Conservation (phyloP, 2,113 vertebrate species). For the Microcebus jonahi region DNA sequence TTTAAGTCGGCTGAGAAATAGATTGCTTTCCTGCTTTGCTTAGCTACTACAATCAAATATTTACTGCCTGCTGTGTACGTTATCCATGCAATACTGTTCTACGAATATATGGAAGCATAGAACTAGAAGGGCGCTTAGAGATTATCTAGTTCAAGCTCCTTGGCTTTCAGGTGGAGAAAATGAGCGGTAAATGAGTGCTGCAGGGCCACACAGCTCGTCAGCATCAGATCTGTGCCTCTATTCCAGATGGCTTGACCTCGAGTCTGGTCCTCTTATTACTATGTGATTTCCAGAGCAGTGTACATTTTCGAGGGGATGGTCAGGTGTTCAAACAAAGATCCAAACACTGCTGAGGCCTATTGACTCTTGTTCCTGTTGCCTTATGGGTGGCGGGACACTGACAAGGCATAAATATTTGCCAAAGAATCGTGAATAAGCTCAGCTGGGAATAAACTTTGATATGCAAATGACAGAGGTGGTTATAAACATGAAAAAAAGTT, state of each 20-base stretch:
- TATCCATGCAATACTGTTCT: not conserved
- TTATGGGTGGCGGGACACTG: constrained; percentile 54
- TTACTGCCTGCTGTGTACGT: not conserved
- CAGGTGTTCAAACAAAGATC: constrained; percentile 71
- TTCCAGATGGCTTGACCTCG: constrained; percentile 4
- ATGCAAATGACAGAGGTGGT: constrained; percentile 60
- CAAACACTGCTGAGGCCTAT: not conserved
- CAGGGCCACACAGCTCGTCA: not conserved
- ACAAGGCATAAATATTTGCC: constrained; percentile 68
- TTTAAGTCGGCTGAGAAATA: not conserved
- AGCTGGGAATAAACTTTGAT: constrained; percentile 63
- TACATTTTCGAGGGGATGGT: not conserved
- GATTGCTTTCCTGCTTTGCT: not conserved
- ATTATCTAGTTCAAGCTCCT: not conserved
- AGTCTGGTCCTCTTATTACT: constrained; percentile 9
- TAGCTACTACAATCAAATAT: not conserved
- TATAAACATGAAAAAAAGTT: constrained; percentile 16
- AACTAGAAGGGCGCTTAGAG: not conserved
- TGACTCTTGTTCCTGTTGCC: constrained; percentile 59
- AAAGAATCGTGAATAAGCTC: constrained; percentile 60
- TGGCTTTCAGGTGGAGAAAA: constrained; percentile 40
- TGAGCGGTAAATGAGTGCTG: not conserved
- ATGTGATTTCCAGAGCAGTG: not conserved
- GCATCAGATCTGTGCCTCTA: not conserved
- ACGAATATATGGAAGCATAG: not conserved